Evolutionary conservation across 2,797 vertebrate genomes (phyloP).

Genomic region (Erpetoichthys calabaricus): DNA sequence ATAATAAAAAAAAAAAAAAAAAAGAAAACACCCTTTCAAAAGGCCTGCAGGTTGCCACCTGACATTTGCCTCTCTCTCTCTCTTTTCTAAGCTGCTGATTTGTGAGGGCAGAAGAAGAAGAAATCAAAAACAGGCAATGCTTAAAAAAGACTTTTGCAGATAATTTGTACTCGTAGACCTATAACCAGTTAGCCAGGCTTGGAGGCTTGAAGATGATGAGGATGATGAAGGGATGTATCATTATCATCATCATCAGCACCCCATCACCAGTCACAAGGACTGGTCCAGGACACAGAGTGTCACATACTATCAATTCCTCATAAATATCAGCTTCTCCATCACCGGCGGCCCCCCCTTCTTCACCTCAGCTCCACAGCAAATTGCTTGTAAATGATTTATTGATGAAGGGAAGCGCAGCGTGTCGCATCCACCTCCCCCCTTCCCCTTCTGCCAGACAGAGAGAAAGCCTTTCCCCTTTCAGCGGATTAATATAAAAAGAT

Average conservation of each 20-base stretch:
- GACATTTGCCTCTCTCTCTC: no score
- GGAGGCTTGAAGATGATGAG: no score
- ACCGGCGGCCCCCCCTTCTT: constrained; percentile 22
- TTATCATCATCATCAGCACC: no score
- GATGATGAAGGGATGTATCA: no score
- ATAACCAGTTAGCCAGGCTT: no score
- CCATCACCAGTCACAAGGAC: no score
- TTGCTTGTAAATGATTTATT: constrained; percentile 51
- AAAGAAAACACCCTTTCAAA: no score
- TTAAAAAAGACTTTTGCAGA: not conserved
- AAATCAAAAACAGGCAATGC: not conserved
- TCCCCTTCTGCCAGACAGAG: constrained; percentile 28
- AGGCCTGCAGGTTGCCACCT: no score
- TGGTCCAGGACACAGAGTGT: no score
- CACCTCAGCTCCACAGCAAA: constrained; percentile 6
- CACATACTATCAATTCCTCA: constrained; percentile 32
- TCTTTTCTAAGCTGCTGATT: no score
- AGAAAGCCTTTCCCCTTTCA: constrained; percentile 6
- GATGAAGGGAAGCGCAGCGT: constrained; percentile 27
- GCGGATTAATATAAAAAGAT: constrained; percentile 27
- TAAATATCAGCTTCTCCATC: constrained; percentile 41
- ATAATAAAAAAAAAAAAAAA: no score
- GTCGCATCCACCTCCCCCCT: constrained; percentile 1
- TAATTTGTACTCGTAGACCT: no score
- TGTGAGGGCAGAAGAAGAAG: not conserved